Conservation (phyloP, 2,113 vertebrate genomes). For the Apteryx mantelli region DNA sequence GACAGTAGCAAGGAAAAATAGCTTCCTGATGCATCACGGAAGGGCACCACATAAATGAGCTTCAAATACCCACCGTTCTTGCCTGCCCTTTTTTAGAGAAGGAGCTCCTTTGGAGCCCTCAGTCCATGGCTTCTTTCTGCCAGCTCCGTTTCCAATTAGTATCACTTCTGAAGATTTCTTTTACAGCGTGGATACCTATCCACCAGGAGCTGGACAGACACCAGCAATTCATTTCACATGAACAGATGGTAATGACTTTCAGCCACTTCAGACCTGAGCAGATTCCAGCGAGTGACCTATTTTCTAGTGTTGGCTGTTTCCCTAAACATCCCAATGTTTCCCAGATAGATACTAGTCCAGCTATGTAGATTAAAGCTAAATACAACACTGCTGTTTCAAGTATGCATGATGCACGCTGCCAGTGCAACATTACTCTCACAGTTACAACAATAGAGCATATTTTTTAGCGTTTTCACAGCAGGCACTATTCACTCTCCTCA, state of each 20-base stretch:
- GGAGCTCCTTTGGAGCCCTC: background rate
- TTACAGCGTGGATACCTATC: background rate
- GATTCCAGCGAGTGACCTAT: constrained; percentile 51
- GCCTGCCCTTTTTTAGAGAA: background rate
- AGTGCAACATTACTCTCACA: background rate
- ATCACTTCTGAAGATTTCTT: background rate
- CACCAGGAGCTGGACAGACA: background rate
- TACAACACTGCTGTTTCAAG: background rate
- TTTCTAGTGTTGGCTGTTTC: background rate
- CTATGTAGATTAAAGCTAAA: background rate
- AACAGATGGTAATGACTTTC: constrained; percentile 66
- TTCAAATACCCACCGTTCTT: background rate
- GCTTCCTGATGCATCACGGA: background rate
- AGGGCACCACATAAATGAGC: background rate
- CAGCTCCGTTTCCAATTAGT: background rate
- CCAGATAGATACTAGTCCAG: background rate
- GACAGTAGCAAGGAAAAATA: background rate
- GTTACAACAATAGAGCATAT: background rate
- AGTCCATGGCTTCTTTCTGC: background rate
- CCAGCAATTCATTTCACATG: constrained; percentile 21
- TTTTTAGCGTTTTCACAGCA: background rate
- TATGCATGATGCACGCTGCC: accelerated
- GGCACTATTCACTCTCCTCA: background rate
- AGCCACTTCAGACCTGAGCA: constrained; percentile 39
- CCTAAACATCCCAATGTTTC: background rate